Evolutionary conservation across 1,140 invertebrate species (phyloP), one percentile per base, ranked within the genome.

Genomic region (Metopolophium dirhodum): DNA sequence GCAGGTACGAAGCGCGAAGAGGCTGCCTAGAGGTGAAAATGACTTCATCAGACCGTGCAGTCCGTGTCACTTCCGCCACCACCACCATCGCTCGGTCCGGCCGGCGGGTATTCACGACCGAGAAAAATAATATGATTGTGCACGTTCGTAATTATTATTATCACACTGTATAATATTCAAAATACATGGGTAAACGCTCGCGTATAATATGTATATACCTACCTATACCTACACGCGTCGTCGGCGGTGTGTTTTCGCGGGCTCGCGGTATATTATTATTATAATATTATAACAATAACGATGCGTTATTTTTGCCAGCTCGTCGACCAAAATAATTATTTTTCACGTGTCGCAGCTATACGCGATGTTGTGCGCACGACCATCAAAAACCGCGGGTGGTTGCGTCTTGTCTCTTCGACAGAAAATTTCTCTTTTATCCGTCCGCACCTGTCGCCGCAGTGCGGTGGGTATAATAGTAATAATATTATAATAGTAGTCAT

Each of bases 31-130:
- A 92, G 45, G 90, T 82, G 90, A 82, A 91, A 91, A 92, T 83
- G 61, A 92, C 91, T 92, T 92, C 91, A 83, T 83, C 77, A 37
- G 91, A 92, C 91, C 91, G 91, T 92, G 91, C 30, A 77, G 61
- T 54, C 91, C 91, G 22, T 54, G 77, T 85, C 77, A 92, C 47
- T 92, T 92, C 77, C 91, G 91, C 91, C 90, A 26, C 37, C 30
- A n/a, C 61, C 30, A 26, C 57, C 57, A 22, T 20, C 89, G 18
- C 9, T 37, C 57, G n/a, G 20, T 45, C 37, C 22, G 37, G 61
- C 90, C 47, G 91, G 35, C 47, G 91, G 91, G 47, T 49, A 83
- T 49, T 92, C 91, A 92, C 91, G 91, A 92, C 91, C 35, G 51
- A 51, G n/a, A 92, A 92, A 91, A 45, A 57, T 88, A 47, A 54